Evolutionary conservation across 2,113 vertebrate genomes (phyloP).

Genomic region (Mugil cephalus): DNA sequence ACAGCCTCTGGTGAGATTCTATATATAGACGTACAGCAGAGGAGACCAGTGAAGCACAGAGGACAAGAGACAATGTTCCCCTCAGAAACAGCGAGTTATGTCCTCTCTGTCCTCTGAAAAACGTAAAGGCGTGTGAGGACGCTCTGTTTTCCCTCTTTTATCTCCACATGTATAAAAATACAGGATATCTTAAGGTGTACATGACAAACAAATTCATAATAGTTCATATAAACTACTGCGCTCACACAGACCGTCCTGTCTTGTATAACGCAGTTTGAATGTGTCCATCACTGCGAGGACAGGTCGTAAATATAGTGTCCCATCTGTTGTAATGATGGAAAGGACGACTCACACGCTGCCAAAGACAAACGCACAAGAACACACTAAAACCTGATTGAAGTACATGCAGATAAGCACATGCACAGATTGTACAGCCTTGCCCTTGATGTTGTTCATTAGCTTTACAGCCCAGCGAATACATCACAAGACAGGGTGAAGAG

Average conservation of each 20-base stretch:
- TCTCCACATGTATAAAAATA: neutral
- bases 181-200: neutral
- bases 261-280: neutral
- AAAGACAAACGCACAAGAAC: constrained; percentile 1
- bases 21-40: constrained; percentile 59
- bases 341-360: neutral
- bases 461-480: constrained; percentile 1
- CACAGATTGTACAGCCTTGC: neutral
- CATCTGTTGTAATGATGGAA: constrained; percentile 8
- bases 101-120: constrained; percentile 28
- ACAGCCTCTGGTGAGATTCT: constrained; percentile 45
- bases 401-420: neutral
- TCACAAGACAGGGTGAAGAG: constrained; percentile 26
- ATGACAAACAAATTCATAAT: no score
- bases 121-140: neutral
- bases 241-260: neutral
- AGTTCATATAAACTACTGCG: neutral
- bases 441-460: constrained; percentile 41
- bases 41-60: constrained; percentile 59
- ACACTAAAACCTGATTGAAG: neutral
- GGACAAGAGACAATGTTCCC: constrained; percentile 52
- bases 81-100: constrained; percentile 31
- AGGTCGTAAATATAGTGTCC: constrained; percentile 27
- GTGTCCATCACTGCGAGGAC: constrained; percentile 8
- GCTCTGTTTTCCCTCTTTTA: neutral